Percentiles rank a stretch among this genome's conserved stretches.
These are phyloP conservation scores for Antennarius maculatus DNA, from an alignment of 2,797 vertebrate species.

Conservation along the genomic window DNA sequence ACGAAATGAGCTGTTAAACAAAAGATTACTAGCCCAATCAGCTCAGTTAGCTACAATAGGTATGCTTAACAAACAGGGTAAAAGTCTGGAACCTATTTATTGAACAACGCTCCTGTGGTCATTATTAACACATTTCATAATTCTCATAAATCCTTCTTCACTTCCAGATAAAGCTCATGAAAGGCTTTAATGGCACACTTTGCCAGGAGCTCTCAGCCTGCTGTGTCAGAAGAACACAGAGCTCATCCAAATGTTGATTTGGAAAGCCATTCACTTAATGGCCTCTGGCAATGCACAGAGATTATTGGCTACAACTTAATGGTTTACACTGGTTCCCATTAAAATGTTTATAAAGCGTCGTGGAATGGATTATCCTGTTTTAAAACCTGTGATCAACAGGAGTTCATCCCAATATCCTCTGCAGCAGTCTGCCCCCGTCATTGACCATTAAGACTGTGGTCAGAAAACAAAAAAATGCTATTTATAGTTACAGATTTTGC, in stretches of 20 bases:
- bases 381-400: constrained; percentile 34
- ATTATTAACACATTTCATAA: constrained; percentile 18
- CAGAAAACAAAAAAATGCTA: too few relatives aligned
- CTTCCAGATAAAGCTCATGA: constrained; percentile 11
- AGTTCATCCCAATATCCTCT: constrained; percentile 6
- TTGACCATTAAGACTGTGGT: background rate
- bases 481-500: too few relatives aligned
- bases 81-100: constrained; percentile 10
- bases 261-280: constrained; percentile 38
- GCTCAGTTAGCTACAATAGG: constrained; percentile 4
- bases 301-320: constrained; percentile 4
- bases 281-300: constrained; percentile 50
- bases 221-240: constrained; percentile 48
- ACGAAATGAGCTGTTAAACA: constrained; percentile 16
- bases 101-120: constrained; percentile 5
- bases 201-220: constrained; percentile 23
- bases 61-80: constrained; percentile 9
- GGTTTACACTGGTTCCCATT: constrained; percentile 49
- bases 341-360: constrained; percentile 25
- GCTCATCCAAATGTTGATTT: constrained; percentile 56
- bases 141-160: constrained; percentile 33
- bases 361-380: constrained; percentile 6
- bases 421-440: background rate
- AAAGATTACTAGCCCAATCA: constrained; percentile 2
- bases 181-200: constrained; percentile 47